Evolutionary conservation across 2,888 invertebrate species (phyloP).

Genomic region (Netelia fuscicornis): DNA sequence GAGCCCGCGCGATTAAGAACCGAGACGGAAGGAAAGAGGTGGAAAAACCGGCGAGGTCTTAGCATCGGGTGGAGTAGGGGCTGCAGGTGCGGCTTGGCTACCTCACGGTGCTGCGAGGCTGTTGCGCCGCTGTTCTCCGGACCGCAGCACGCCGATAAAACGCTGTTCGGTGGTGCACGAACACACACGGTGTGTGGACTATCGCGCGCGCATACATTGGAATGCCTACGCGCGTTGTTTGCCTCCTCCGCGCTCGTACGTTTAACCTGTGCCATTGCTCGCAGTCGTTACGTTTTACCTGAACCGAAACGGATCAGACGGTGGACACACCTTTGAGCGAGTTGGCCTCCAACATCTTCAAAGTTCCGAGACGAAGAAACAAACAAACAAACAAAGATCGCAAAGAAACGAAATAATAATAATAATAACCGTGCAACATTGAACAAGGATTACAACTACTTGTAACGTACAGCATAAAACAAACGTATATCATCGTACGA

Average conservation of each 20-base stretch:
- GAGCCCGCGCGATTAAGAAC: constrained; percentile 19
- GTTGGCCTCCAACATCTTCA: background rate
- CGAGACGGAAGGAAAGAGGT: constrained; percentile 62
- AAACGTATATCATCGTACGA: background rate
- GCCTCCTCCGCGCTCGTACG: constrained; percentile 56
- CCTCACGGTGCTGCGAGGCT: constrained; percentile 35
- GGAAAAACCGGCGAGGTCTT: constrained; percentile 61
- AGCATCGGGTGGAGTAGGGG: constrained; percentile 65
- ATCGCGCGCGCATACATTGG: constrained; percentile 30
- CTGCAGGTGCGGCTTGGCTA: constrained; percentile 78
- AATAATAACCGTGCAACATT: background rate
- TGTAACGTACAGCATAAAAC: background rate
- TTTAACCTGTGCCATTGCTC: constrained; percentile 55
- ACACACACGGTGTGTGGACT: constrained; percentile 15
- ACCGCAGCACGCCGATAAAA: constrained; percentile 75
- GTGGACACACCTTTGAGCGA: constrained; percentile 1
- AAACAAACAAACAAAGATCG: background rate
- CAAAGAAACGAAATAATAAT: background rate
- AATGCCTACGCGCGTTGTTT: constrained; percentile 65
- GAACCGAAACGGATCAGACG: constrained; percentile 34
- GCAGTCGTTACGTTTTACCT: constrained; percentile 43
- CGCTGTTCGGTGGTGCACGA: constrained; percentile 47
- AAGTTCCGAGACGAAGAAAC: background rate
- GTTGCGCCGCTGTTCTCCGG: constrained; percentile 59
- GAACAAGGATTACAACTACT: background rate